Evolutionary conservation across 2,888 invertebrate genomes (phyloP), one percentile per base, ranked within the genome.

Genomic region (Ophonus ardosiacus): DNA sequence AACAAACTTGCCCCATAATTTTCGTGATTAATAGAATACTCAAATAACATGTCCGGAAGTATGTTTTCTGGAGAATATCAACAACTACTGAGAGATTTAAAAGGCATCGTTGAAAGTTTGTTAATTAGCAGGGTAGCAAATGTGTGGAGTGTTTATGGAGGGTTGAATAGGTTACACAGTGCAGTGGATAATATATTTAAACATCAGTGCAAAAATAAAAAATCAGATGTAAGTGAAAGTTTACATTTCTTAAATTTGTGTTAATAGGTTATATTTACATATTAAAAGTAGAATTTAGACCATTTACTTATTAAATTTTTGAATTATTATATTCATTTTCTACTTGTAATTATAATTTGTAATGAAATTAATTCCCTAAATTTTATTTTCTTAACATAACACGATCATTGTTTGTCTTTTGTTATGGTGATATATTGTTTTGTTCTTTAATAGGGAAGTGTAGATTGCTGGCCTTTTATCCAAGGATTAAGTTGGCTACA

Each of bases 121-220:
- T 88, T 94, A 81, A 92, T 92, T 71, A 92, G 92, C 85, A 93
- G 93, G 88, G 92, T 93, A 59, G 91, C 93, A 56, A 93, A 93
- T 89, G 93, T 93, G n/a, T 94, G 93, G 93, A 92, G 92, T 86
- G 92, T 94, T 86, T 93, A 93, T 87, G 94, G 93, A 21, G 93
- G 93, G 13, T 89, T 94, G 21, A 93, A 93, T 88, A 90, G 93
- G 84, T 89, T 94, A 31, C 93, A 93, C 88, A 91, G 90, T 87
- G 91, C 92, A 57, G 89, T 93, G 86, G 93, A 93, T 86, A 93
- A 91, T 87, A 93, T 94, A 88, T 93, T 94, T 88, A 92, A 92
- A 88, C 93, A 94, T 88, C 93, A 93, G n/a, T 93, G 92, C 88
- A 90, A 91, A 87, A 89, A 91, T 78, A 91, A 90, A 86, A 89